Conservation (phyloP, 2,888 invertebrate genomes). For the Eupsilia transversa region DNA sequence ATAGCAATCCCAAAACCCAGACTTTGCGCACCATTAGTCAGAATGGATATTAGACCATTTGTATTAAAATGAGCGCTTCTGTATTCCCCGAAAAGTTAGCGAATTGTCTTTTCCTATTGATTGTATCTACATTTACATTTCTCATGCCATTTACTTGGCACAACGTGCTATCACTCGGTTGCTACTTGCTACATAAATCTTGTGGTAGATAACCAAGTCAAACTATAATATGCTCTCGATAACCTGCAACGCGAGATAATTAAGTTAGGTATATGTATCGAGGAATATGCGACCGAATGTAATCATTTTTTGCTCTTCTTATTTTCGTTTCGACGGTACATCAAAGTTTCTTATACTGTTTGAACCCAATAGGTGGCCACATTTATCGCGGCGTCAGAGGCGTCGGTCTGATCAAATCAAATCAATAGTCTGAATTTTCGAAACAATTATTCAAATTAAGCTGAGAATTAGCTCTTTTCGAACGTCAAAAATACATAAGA, state of each 20-base stretch:
- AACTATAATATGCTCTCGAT: slow-evolving; percentile 7
- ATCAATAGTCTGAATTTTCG: no score
- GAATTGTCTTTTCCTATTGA: slow-evolving; percentile 16
- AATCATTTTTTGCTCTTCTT: no score
- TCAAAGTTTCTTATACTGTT: no score
- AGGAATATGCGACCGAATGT: no score
- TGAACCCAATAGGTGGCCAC: no score
- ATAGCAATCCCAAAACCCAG: slow-evolving; percentile 43
- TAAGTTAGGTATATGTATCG: no score
- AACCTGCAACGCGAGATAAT: background rate
- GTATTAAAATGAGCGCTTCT: slow-evolving; percentile 34
- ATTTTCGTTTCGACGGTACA: no score
- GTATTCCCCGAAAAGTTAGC: slow-evolving; percentile 10
- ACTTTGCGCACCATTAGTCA: slow-evolving; percentile 43
- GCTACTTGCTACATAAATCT: background rate
- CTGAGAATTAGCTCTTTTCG: no score
- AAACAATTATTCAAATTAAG: no score
- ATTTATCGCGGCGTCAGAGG: no score
- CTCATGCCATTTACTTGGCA: slow-evolving; percentile 10
- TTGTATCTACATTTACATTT: slow-evolving; percentile 15
- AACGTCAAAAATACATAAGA: no score
- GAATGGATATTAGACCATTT: slow-evolving; percentile 42
- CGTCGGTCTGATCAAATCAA: no score
- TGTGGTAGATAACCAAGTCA: background rate
- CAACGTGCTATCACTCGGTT: background rate